Conservation (phyloP, 2,113 vertebrate genomes). For the Melanerpes aurifrons region DNA sequence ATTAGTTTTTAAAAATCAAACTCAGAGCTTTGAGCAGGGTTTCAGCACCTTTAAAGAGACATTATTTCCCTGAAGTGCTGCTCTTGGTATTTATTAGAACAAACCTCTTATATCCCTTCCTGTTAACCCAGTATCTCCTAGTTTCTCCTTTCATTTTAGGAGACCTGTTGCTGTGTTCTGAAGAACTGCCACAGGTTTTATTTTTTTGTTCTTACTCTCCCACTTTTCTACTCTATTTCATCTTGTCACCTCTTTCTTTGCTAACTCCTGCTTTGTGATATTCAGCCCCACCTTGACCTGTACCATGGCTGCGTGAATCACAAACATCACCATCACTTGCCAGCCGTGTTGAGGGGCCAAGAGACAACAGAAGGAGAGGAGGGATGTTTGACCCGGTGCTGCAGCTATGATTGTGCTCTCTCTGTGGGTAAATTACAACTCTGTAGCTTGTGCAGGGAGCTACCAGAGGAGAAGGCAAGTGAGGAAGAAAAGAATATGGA, state of each 20-base stretch:
- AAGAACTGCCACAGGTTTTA: neutral
- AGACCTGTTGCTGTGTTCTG: neutral
- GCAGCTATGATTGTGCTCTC: neutral
- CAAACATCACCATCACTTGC: neutral
- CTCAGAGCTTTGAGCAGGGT: neutral
- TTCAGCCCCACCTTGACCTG: neutral
- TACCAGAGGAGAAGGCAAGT: neutral
- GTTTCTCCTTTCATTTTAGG: neutral
- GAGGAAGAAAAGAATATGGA: neutral
- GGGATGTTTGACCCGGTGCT: neutral
- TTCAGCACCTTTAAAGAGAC: neutral
- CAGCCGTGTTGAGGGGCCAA: neutral
- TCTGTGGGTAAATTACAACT: neutral
- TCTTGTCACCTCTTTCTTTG: neutral
- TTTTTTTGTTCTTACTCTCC: neutral
- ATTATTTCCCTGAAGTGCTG: neutral
- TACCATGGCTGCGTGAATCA: fast-evolving
- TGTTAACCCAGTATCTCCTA: neutral
- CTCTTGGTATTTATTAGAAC: neutral
- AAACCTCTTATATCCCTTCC: neutral
- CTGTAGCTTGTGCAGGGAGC: neutral
- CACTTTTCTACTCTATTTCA: neutral
- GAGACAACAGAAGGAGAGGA: neutral
- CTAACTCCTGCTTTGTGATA: too few species aligned
- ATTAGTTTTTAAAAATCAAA: neutral